Evolutionary conservation across 2,113 vertebrate genomes (phyloP), one percentile per base, ranked within the genome.

Genomic region (Dipodomys merriami): DNA sequence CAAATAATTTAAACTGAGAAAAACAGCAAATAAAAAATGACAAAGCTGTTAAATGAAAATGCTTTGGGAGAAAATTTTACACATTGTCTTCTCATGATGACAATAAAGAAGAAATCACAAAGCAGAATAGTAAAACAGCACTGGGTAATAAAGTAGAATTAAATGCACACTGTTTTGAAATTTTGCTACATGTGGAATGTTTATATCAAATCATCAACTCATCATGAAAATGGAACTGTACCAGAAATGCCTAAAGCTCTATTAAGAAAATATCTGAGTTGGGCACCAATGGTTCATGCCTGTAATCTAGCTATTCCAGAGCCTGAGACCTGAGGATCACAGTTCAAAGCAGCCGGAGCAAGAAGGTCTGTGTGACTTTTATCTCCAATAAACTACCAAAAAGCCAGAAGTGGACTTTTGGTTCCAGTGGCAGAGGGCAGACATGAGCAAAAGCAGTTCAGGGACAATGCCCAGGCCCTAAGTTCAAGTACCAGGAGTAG

Each of bases 11-110:
- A 72, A 81, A n/a, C n/a, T 77, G 6, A 74, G 27, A 29, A 68
- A 91, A 83, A 46, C 27, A 71, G 23, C 6, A 79, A 85, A 92
- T 89, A 62, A 27, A 72, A 88, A 81, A 88, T 77, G 39, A 68
- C 20, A 81, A 64, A 84, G 6, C 18, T 35, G 25, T 81, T 77
- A 68, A 76, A 67, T 19, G 23, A 68, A 71, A 57, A 76, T 15
- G 1, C 7, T 77, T 91, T 49, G 5, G 10, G 18, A 68, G 15
- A n/a, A 91, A 60, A 1, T 23, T 76, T 90, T 83, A 64, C 33
- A 25, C 13, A 69, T 9, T 65, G 33, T 81, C 1, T 65, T 82
- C 73, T 49, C 64, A 67, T 29, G 27, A 29, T 72, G 29, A 74
- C 49, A 84, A 27, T 57, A 80, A 69, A 65, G 68, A 49, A 88